phyloP scores from a whole-genome alignment of 2,113 vertebrate species.

The Hemicordylus capensis region DNA sequence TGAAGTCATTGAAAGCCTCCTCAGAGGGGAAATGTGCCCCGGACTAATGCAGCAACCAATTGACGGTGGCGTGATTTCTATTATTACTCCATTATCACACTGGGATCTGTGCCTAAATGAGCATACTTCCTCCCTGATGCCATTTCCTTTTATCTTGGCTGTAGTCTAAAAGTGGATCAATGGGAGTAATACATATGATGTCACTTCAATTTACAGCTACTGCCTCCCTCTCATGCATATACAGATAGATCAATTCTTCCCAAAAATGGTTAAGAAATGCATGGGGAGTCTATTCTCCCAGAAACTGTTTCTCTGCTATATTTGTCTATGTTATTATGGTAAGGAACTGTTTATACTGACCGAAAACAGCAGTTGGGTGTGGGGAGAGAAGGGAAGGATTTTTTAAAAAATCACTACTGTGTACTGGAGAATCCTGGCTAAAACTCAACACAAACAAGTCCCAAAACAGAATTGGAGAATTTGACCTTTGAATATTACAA shows the following conservation, averaged over 20 bases:
- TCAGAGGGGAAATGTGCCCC: conserved; percentile 67
- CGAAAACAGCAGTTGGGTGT: conserved; percentile 62
- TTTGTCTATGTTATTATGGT: conserved; percentile 84
- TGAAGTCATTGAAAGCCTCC: conserved; percentile 74
- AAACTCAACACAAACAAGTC: conserved; percentile 68
- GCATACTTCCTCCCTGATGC: conserved; percentile 84
- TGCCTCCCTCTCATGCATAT: conserved; percentile 60
- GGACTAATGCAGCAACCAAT: conserved; percentile 71
- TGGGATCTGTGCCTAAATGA: conserved; percentile 84
- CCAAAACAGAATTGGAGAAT: conserved; percentile 58
- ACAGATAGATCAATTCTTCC: conserved; percentile 82
- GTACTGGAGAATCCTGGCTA: conserved; percentile 70
- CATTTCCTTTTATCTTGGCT: conserved; percentile 85
- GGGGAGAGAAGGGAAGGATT: conserved; percentile 10
- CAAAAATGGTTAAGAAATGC: conserved; percentile 91
- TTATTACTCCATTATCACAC: conserved; percentile 87
- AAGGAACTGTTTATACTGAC: conserved; percentile 79
- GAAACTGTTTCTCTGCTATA: conserved; percentile 83
- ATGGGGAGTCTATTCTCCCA: conserved; percentile 74
- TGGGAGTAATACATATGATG: conserved; percentile 81
- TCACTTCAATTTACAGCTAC: conserved; percentile 81
- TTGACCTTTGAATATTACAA: conserved; percentile 61
- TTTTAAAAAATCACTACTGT: conserved; percentile 57
- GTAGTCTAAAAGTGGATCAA: conserved; percentile 82
- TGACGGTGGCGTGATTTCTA: conserved; percentile 81